Base-by-base conservation (phyloP, 2,113 vertebrate species). In the Oriolus oriolus region DNA sequence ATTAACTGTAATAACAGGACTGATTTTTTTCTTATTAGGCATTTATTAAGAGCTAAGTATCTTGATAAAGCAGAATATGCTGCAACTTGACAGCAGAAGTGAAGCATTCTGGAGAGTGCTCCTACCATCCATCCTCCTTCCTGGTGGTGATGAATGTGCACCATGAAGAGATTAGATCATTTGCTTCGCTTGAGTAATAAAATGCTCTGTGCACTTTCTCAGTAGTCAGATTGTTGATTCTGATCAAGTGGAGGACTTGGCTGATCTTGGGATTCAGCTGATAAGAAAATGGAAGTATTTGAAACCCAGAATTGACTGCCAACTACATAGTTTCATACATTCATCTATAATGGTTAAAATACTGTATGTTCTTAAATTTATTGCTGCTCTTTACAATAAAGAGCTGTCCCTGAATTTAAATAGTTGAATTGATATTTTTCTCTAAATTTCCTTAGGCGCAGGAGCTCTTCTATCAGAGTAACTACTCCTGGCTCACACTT, bases 181-280 rank as follows among this genome's bases (percentile, higher is more conserved):
- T 52, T 76, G 41, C 68, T 89, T 94, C 82, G 76, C 56, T 96
- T 2, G 0, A 87, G 59, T 59, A 80, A 90, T 69, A 74, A 95
- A 86, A 70, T 44, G 69, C 79, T 96, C 71, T 76, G 10, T 84
- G 88, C 33, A 20, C 60, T 92, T 92, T 84, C 52, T 28, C 16
- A 87, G 90, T 21, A 93, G 56, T 70, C 88, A 80, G 64, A 70
- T 75, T 92, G 57, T 45, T 92, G 66, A 80, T 83, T 70, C 59
- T 91, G 84, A 89, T 92, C 74, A 90, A 95, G 80, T 75, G 9
- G 56, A 28, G 59, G 9, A 74, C 65, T 74, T 84, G 83, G 33
- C 45, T 93, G 39, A 84, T 95, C 39, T 65, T 84, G 60, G 37
- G 83, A 87, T 96, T 94, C 70, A 87, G 85, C 76, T 95, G 64